A percentile compares a stretch with the other conserved stretches of the same genome.
Evolutionary conservation across 2,797 vertebrate genomes (phyloP).

Genomic region (Podarcis lilfordi): DNA sequence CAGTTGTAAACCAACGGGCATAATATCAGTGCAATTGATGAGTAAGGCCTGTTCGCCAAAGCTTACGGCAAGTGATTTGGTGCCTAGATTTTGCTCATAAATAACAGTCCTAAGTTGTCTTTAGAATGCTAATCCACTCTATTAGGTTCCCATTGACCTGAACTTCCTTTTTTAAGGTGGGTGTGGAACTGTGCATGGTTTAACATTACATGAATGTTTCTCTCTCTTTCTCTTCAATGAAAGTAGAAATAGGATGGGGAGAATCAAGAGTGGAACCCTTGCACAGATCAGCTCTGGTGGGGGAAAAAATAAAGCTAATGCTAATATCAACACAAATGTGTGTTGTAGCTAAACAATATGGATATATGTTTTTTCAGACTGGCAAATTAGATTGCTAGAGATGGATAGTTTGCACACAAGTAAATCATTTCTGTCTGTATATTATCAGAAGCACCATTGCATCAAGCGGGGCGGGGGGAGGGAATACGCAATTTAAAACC

Average conservation of each 20-base stretch:
- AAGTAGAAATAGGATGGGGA: too few species aligned
- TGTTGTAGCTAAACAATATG: not conserved
- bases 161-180: not conserved
- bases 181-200: not conserved
- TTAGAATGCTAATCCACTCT: not conserved
- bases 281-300: not conserved
- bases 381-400: slow-evolving; percentile 28
- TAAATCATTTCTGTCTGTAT: not conserved
- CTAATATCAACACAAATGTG: not conserved
- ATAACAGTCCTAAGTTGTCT: not conserved
- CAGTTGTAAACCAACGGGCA: not conserved
- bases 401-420: not conserved
- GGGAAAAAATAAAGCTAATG: not conserved
- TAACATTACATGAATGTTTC: too few species aligned
- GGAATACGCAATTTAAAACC: slow-evolving; percentile 68
- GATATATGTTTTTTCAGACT: not conserved
- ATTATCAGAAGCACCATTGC: slow-evolving; percentile 33
- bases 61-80: not conserved
- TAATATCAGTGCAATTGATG: not conserved
- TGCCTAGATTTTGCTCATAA: not conserved
- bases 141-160: not conserved
- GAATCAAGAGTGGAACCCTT: too few species aligned
- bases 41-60: not conserved
- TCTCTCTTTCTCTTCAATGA: too few species aligned
- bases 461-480: slow-evolving; percentile 55